Conservation (phyloP, 2,888 invertebrate species). For the Dryocosmus kuriphilus region DNA sequence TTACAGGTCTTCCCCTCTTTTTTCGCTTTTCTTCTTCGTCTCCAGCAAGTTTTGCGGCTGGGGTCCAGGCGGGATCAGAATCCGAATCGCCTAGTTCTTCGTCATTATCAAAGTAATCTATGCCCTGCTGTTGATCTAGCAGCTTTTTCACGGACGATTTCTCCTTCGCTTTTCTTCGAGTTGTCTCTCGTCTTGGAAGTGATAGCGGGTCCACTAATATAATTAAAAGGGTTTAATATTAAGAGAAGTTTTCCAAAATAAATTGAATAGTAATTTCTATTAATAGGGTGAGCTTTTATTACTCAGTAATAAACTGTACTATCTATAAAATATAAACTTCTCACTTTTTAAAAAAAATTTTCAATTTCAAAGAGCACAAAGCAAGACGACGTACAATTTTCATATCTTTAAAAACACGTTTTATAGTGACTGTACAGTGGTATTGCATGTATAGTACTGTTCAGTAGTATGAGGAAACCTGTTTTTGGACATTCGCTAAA, state of each 20-base stretch:
- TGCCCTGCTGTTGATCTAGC: slow-evolving; percentile 74
- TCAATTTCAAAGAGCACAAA: no score
- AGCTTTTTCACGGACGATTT: slow-evolving; percentile 80
- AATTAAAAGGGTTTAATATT: not conserved
- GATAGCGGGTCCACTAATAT: slow-evolving; percentile 72
- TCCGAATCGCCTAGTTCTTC: slow-evolving; percentile 84
- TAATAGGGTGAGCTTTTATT: not conserved
- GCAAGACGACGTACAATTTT: no score
- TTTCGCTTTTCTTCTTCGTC: slow-evolving; percentile 76
- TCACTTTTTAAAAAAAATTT: no score
- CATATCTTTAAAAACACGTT: no score
- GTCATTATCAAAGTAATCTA: slow-evolving; percentile 76
- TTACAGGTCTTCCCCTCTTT: slow-evolving; percentile 73
- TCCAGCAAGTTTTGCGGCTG: slow-evolving; percentile 79
- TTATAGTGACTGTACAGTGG: no score
- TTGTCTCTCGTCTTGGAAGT: slow-evolving; percentile 81
- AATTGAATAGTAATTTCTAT: not conserved
- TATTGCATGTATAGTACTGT: no score
- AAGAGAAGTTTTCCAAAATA: not conserved
- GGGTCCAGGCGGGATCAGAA: slow-evolving; percentile 88
- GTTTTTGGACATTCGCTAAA: no score
- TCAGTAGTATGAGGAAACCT: no score
- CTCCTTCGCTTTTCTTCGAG: slow-evolving; percentile 84
- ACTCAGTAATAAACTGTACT: no score
- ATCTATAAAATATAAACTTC: no score